A percentile compares a stretch with the other conserved stretches of the same genome.
These are phyloP conservation scores for Phaetusa simplex DNA, from an alignment of 2,113 vertebrate genomes.

Conservation along the genomic window DNA sequence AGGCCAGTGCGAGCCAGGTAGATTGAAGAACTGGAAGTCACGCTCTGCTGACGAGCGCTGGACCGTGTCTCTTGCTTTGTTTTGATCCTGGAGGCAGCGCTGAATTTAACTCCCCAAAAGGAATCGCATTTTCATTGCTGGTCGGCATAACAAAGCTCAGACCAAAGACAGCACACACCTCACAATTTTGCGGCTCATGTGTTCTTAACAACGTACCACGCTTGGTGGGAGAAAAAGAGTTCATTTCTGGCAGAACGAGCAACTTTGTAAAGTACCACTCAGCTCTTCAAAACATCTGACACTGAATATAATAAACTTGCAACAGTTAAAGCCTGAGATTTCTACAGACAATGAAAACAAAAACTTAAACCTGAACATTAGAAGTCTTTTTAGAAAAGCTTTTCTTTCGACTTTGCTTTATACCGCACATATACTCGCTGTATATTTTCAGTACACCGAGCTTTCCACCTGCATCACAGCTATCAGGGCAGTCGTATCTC, in stretches of 20 bases:
- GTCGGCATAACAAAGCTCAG: neutral
- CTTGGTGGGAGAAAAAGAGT: neutral
- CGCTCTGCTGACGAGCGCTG: neutral
- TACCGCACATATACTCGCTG: rapidly evolving
- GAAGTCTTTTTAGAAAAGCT: neutral
- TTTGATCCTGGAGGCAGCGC: neutral
- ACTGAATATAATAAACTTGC: neutral
- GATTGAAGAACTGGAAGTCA: neutral
- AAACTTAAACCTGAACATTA: neutral
- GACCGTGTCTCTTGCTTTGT: neutral
- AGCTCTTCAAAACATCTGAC: neutral
- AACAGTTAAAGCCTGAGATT: neutral
- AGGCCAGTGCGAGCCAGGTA: neutral
- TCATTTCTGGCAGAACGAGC: neutral
- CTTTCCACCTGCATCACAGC: neutral
- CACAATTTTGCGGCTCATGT: neutral
- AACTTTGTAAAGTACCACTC: neutral
- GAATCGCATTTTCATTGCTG: neutral
- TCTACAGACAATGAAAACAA: neutral
- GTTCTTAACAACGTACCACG: neutral
- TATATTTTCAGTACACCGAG: neutral
- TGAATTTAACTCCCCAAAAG: neutral
- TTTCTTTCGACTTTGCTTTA: neutral
- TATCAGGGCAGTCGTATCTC: neutral
- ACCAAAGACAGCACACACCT: neutral